Evolutionary conservation across 2,797 vertebrate genomes (phyloP), one percentile per base, ranked within the genome.

Genomic region (Enteromius treurensis): DNA sequence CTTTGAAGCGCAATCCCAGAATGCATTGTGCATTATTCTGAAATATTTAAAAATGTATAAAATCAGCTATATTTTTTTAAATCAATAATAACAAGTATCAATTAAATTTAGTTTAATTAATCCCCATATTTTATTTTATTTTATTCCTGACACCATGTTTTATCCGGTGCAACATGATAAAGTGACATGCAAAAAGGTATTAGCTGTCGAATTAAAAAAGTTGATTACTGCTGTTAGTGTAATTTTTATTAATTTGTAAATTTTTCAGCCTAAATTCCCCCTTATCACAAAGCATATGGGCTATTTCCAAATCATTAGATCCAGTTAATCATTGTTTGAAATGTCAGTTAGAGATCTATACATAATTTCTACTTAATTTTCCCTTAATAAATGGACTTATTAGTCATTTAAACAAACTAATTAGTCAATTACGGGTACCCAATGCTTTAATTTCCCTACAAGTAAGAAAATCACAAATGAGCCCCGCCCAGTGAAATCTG

Each of bases 281-380:
- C 47, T 78, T 47, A 65, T 32, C 58, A 49, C 21, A 47, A 65
- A 78, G 29, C 76, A 78, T 78, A 62, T 78, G 60, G 76, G 1
- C 40, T 8, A n/a, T 67, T 79, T 79, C 60, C 60, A 79, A 67
- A 47, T 49, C 60, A 79, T 79, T 79, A 79, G 60, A 47, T 67
- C 42, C 60, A 21, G 29, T 67, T 65, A 79, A 49, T 65, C 60
- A 67, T 42, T 17, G 77, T n/a, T 65, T 67, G 29, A 67, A 77
- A 77, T 51, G 60, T 67, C 58, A 77, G 23, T 37, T 3, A 64
- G 19, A 64, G 58, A 49, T 78, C 60, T 65, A 47, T 34, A 67
- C 40, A 14, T 67, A 32, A 51, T 65, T 79, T 65, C 21, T 29
- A 29, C 49, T 32, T 32, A 32, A 49, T 78, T 65, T 10, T 51